Conservation (phyloP, 2,888 invertebrate species). For the Patella pellucida region DNA sequence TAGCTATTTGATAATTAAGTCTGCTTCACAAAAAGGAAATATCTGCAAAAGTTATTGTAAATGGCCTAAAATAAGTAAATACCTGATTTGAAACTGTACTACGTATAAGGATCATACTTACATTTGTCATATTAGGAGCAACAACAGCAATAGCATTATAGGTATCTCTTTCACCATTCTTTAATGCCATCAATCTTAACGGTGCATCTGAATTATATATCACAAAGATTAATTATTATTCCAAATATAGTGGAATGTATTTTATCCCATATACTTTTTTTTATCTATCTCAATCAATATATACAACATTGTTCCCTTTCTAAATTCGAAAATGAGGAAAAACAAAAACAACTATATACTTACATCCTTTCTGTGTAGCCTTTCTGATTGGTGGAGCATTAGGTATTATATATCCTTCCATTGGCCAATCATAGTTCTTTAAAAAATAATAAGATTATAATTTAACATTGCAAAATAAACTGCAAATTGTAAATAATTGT, state of each 20-base stretch:
- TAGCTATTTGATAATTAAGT: too few relatives aligned
- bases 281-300: not conserved
- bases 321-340: too few relatives aligned
- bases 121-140: conserved; percentile 69
- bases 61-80: not conserved
- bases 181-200: conserved; percentile 60
- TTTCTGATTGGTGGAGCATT: conserved; percentile 64
- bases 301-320: not conserved
- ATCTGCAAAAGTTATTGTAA: not conserved
- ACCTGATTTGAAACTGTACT: not conserved
- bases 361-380: conserved; percentile 47
- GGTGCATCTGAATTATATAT: conserved; percentile 55
- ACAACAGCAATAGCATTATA: conserved; percentile 60
- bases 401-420: conserved; percentile 69
- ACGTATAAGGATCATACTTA: conserved; percentile 47
- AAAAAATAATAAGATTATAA: conserved; percentile 22
- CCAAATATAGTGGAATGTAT: not conserved
- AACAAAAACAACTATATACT: conserved; percentile 23
- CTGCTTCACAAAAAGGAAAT: not conserved
- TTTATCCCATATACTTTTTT: too few relatives aligned
- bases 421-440: conserved; percentile 71
- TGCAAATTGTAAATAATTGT: not conserved
- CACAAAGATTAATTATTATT: not conserved
- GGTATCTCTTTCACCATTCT: conserved; percentile 66
- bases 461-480: not conserved